Conservation (phyloP, 2,113 vertebrate species). For the Pituophis catenifer region DNA sequence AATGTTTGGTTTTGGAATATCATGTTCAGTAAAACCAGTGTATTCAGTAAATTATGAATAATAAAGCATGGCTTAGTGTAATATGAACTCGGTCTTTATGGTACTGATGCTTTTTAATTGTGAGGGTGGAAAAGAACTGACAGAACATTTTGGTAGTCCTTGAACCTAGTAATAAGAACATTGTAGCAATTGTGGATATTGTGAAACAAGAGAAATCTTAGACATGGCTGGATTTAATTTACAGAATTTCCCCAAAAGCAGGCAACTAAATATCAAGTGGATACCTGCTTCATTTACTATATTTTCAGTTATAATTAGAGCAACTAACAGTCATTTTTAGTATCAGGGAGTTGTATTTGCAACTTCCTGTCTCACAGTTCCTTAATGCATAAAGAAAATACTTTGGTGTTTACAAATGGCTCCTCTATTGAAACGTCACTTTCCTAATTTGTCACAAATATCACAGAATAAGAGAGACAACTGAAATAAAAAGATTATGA, state of each 20-base stretch:
- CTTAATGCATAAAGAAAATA: neutral
- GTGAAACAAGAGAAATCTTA: neutral
- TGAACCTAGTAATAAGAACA: neutral
- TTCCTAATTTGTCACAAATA: neutral
- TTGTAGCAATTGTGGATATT: neutral
- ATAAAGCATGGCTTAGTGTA: neutral
- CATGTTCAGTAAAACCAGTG: neutral
- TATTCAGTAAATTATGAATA: neutral
- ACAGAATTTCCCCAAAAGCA: constrained; percentile 4
- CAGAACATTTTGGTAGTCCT: neutral
- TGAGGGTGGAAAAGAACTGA: neutral
- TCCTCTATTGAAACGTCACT: neutral
- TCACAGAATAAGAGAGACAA: neutral
- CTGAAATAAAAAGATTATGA: neutral
- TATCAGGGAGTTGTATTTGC: neutral
- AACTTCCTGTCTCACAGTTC: neutral
- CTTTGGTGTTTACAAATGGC: neutral
- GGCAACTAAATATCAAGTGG: neutral
- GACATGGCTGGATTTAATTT: constrained; percentile 24
- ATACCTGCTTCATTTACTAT: neutral
- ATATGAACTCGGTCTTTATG: neutral
- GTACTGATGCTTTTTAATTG: neutral
- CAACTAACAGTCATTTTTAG: neutral
- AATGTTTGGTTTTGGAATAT: neutral
- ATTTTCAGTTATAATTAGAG: neutral